Base-by-base conservation (phyloP, 2,888 invertebrate genomes). In the Hypsopygia costalis region DNA sequence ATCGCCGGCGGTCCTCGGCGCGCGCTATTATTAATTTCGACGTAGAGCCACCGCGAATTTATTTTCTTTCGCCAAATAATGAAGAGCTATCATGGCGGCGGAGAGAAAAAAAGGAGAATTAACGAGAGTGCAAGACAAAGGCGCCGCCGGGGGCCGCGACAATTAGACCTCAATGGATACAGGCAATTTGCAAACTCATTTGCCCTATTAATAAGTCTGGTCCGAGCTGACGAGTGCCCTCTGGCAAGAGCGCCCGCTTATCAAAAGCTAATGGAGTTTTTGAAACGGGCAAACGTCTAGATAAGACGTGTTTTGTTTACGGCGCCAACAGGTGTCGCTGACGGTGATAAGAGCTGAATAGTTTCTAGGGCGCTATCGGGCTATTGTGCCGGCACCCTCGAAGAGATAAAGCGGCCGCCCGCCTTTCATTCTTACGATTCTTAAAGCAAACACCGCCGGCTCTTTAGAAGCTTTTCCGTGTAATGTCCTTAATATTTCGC, bases 1-100 rank as follows among this genome's bases (percentile, higher is more conserved):
- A 79, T 78, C 63, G 62, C 56, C 51, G 39, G 16, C 16, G 16
- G 16, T 3, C 16, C 16, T 16, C 52, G 60, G 53, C 51, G 46
- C 51, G 46, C 58, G 45, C 39, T 44, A 62, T 74, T 79, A 81
- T 80, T 76, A 81, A 79, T 79, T 77, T 77, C 61, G 58, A 51
- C 55, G 52, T 45, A 50, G 51, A 48, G 52, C 58, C 49, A 51
- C 51, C 49, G 55, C 49, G 48, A 69, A 73, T 72, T 75, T 70
- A 74, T 73, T 69, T 70, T 69, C 70, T 66, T 68, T 67, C 56
- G 50, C 57, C 58, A 56, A 64, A 70, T 79, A 77, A 80, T 72
- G 68, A 74, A 76, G 72, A 70, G 69, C 62, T 65, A 66, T 70
- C 62, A 58, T 51, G 35, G 44, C 11, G 34, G 31, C 10, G 27